A percentile compares a stretch with the other conserved stretches of the same genome.
Conservation (phyloP, 2,797 vertebrate genomes). For the Pachyuromys duprasi region DNA sequence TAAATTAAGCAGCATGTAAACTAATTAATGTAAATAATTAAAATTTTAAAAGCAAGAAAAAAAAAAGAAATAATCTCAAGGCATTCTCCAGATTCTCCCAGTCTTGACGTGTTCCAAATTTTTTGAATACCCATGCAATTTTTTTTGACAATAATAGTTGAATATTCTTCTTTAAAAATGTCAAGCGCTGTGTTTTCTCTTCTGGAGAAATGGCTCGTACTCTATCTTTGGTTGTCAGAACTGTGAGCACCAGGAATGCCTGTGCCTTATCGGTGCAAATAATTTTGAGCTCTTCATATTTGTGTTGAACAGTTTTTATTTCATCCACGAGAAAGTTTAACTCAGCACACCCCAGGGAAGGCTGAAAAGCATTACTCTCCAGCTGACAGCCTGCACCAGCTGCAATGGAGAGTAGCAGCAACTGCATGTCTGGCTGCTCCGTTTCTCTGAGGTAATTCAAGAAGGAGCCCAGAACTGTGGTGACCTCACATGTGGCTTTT, state of each 20-base stretch:
- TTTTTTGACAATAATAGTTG: slow-evolving; percentile 62
- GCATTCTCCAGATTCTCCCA: slow-evolving; percentile 80
- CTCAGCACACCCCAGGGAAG: slow-evolving; percentile 79
- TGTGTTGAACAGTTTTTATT: slow-evolving; percentile 13
- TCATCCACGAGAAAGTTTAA: slow-evolving; percentile 77
- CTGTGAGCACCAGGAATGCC: slow-evolving; percentile 80
- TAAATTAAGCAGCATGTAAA: too few species aligned
- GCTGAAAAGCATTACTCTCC: slow-evolving; percentile 72
- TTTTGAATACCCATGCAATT: slow-evolving; percentile 73
- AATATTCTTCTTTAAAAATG: slow-evolving; percentile 77
- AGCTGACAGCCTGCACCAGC: slow-evolving; percentile 77
- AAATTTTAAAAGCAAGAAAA: too few species aligned
- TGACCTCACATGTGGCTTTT: slow-evolving; percentile 56
- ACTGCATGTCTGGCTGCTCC: slow-evolving; percentile 64
- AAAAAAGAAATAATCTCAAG: slow-evolving; percentile 75
- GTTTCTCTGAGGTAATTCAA: slow-evolving; percentile 72
- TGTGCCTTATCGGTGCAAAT: slow-evolving; percentile 72
- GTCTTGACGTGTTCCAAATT: slow-evolving; percentile 21
- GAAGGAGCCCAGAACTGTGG: slow-evolving; percentile 66
- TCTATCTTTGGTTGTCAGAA: slow-evolving; percentile 69
- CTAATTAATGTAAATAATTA: too few species aligned
- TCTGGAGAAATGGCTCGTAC: slow-evolving; percentile 43
- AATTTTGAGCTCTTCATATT: slow-evolving; percentile 79
- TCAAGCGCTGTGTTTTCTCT: slow-evolving; percentile 77
- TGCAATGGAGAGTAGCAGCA: slow-evolving; percentile 81